Conservation (phyloP, 2,113 vertebrate species). For the Hydrochoerus hydrochaeris region DNA sequence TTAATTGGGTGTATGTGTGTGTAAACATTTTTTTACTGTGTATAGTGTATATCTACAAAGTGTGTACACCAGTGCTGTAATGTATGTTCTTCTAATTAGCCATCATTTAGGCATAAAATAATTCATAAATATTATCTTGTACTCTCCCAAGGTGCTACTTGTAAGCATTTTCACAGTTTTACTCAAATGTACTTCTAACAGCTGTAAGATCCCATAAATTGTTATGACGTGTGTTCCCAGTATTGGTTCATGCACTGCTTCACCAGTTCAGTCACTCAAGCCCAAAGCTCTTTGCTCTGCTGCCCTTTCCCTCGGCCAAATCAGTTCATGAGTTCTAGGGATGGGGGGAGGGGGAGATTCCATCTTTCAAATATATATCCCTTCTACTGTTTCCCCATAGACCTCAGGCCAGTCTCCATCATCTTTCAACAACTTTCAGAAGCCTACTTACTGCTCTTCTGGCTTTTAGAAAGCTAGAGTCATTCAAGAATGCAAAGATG, state of each 20-base stretch:
- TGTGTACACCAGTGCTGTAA: neutral
- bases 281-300: neutral
- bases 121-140: constrained; percentile 40
- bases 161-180: constrained; percentile 35
- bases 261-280: neutral
- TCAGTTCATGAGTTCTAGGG: neutral
- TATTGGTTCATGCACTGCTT: neutral
- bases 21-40: constrained; percentile 36
- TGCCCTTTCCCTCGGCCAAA: neutral
- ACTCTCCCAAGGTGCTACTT: neutral
- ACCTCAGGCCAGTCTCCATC: neutral
- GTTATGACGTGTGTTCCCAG: neutral
- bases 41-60: neutral
- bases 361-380: neutral
- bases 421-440: neutral
- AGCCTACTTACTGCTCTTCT: neutral
- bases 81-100: constrained; percentile 39
- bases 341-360: no score
- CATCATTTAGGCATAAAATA: constrained; percentile 35
- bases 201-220: neutral
- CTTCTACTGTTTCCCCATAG: neutral
- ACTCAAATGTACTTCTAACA: constrained; percentile 4
- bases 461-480: neutral
- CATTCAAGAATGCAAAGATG: constrained; percentile 18
- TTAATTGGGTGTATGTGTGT: neutral